These are phyloP conservation scores for Crambe crambe DNA, from an alignment of 37 sponge, comb jelly and placozoan genomes.

Conservation along the genomic window DNA sequence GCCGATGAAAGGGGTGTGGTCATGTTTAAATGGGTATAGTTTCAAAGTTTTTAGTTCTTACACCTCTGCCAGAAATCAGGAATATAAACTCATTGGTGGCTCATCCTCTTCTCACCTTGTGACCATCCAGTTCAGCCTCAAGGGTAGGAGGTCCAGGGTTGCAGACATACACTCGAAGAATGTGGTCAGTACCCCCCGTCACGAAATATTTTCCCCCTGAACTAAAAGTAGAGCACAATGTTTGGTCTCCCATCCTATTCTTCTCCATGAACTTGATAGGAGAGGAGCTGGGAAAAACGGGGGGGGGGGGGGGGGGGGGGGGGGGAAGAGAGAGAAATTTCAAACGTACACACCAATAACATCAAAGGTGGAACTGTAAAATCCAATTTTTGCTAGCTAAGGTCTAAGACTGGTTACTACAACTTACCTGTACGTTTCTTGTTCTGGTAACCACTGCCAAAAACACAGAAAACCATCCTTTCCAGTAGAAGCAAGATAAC, in stretches of 20 bases:
- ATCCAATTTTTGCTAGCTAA: too few species aligned
- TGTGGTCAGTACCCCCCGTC: conserved; percentile 77
- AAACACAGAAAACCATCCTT: conserved; percentile 72
- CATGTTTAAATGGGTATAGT: too few species aligned
- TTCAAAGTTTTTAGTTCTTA: too few species aligned
- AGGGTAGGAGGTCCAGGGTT: conserved; percentile 48
- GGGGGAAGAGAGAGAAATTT: too few species aligned
- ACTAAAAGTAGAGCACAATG: conserved; percentile 80
- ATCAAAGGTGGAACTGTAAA: neutral
- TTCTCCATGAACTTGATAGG: conserved; percentile 83
- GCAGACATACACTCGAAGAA: conserved; percentile 66
- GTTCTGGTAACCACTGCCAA: conserved; percentile 67
- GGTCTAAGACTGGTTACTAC: too few species aligned
- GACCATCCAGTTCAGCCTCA: conserved; percentile 57
- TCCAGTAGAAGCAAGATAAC: conserved; percentile 72
- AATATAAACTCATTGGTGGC: too few species aligned
- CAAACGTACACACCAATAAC: conserved; percentile 13
- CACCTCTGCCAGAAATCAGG: too few species aligned
- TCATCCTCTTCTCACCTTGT: conserved; percentile 85
- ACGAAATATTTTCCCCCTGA: conserved; percentile 81
- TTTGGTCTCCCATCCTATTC: conserved; percentile 67
- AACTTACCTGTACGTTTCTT: conserved; percentile 44
- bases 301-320: too few species aligned
- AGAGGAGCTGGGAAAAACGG: conserved; percentile 1
- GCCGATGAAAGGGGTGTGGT: too few species aligned